Percentiles rank a stretch among this genome's conserved stretches.
phyloP scores from a whole-genome alignment of 1,140 invertebrate genomes.

The Protaetia brevitarsis region DNA sequence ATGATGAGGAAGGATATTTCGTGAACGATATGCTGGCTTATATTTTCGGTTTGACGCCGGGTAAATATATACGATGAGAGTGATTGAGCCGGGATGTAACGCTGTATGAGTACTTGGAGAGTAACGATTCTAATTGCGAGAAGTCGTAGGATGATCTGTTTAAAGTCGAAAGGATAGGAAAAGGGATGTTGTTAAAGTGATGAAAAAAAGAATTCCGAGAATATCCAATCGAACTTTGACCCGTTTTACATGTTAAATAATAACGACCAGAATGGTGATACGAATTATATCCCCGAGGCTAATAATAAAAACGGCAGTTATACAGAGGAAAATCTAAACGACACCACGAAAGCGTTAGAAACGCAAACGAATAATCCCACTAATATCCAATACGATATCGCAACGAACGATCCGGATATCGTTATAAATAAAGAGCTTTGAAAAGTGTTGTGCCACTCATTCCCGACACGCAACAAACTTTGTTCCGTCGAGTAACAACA shows the following conservation, averaged over 20 bases:
- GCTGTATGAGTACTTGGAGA: constrained; percentile 28
- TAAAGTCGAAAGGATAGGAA: not conserved
- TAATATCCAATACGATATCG: not conserved
- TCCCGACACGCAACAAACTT: no score
- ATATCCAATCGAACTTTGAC: not conserved
- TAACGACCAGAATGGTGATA: not conserved
- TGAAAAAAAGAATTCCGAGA: not conserved
- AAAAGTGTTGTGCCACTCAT: no score
- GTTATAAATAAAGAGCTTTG: not conserved
- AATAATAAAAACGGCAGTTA: not conserved
- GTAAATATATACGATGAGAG: constrained; percentile 42
- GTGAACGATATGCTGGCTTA: constrained; percentile 37
- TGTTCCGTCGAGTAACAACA: not conserved
- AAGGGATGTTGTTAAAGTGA: not conserved
- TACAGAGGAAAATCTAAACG: not conserved
- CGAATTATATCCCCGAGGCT: not conserved
- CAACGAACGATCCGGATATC: not conserved
- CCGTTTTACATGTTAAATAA: not conserved
- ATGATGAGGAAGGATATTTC: constrained; percentile 35
- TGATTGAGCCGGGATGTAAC: constrained; percentile 42
- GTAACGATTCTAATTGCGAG: not conserved
- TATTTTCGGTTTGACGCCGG: constrained; percentile 37
- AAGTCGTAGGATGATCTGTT: not conserved
- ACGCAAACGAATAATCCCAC: not conserved
- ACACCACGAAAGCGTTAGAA: not conserved